Evolutionary conservation across 2,797 vertebrate genomes (phyloP).

Genomic region (Coregonus ussuriensis): DNA sequence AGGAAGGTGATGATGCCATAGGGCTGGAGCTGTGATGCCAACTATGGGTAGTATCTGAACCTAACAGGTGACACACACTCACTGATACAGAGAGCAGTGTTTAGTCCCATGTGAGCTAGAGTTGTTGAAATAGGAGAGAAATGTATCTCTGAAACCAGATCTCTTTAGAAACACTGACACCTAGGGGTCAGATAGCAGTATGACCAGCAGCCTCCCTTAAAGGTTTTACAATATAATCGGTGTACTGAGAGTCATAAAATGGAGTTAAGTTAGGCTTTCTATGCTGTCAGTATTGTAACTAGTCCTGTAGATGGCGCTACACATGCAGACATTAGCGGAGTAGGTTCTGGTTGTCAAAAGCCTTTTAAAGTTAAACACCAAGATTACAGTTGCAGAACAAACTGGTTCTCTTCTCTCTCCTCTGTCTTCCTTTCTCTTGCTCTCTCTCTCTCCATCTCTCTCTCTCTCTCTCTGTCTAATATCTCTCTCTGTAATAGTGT

Average conservation of each 20-base stretch:
- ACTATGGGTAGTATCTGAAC: background rate
- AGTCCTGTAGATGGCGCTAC: background rate
- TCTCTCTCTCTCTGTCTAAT: background rate
- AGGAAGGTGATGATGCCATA: background rate
- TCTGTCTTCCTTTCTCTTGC: background rate
- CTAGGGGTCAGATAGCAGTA: conserved; percentile 37
- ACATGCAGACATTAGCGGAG: background rate
- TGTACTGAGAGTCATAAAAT: background rate
- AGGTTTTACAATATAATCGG: no score
- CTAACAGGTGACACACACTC: background rate
- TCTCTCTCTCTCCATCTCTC: background rate
- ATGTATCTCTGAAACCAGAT: background rate
- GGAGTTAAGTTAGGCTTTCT: background rate
- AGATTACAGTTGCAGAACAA: background rate
- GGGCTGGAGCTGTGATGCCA: background rate
- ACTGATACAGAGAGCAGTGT: background rate
- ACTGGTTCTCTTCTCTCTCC: background rate
- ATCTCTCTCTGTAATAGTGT: background rate
- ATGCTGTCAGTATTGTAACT: background rate
- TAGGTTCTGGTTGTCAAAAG: background rate
- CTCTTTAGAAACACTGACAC: conserved; percentile 12
- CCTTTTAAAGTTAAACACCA: background rate
- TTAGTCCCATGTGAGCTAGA: background rate
- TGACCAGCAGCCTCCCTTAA: background rate
- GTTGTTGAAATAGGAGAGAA: background rate